These are phyloP conservation scores for Cotesia vestalis DNA, from an alignment of 1,140 invertebrate species.

Conservation along the genomic window DNA sequence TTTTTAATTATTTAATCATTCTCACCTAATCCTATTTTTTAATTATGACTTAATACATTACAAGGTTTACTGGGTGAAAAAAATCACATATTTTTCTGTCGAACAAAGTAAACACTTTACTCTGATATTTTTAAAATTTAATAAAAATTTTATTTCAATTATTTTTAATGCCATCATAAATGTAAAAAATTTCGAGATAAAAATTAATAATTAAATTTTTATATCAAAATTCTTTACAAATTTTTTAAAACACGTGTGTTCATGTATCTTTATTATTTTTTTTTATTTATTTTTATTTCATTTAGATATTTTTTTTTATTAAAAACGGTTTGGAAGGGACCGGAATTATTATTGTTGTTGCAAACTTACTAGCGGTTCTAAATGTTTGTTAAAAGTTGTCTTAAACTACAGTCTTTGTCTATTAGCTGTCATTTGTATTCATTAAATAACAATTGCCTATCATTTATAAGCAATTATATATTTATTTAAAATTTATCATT, in stretches of 20 bases:
- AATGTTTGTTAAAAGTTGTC: conserved; percentile 64
- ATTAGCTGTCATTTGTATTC: conserved; percentile 43
- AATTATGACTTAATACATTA: conserved; percentile 27
- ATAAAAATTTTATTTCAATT: too few species aligned
- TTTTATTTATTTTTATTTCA: too few species aligned
- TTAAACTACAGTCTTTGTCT: conserved; percentile 62
- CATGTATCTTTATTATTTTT: conserved; percentile 2
- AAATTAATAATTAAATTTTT: too few species aligned
- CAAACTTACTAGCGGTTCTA: conserved; percentile 53
- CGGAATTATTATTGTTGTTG: conserved; percentile 48
- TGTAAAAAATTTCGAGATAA: too few species aligned
- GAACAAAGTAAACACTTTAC: neutral
- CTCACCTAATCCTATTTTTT: conserved; percentile 8
- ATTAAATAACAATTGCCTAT: conserved; percentile 18
- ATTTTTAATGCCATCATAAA: too few species aligned
- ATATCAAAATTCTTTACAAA: too few species aligned
- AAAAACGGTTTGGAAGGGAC: conserved; percentile 52
- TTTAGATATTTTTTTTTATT: conserved; percentile 26
- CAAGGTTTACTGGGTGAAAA: neutral
- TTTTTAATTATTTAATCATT: conserved; percentile 36
- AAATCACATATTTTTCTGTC: neutral
- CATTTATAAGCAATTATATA: neutral
- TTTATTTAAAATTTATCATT: neutral
- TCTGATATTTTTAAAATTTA: neutral
- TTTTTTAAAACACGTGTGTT: neutral